Base-by-base conservation (phyloP, 2,888 invertebrate species). In the Timema podura region DNA sequence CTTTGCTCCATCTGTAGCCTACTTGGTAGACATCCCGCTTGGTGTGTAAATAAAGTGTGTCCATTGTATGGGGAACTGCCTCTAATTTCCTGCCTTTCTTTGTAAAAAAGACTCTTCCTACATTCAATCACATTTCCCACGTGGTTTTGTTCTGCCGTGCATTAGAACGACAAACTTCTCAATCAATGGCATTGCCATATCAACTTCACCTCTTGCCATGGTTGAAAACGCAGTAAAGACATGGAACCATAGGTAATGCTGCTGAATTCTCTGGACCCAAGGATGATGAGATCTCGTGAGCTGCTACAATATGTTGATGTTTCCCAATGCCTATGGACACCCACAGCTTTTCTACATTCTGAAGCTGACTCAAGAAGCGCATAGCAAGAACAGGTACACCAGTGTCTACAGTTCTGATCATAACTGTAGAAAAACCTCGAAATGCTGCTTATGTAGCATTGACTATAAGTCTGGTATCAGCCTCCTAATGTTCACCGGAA, bases 41-140 rank as follows among this genome's bases (percentile, higher is more conserved):
- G 13, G 57, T 30, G 1, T n/a, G 57, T 57, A 57, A 13, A 57
- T 57, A 57, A 13, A 57, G n/a, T 15, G 57, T n/a, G 9, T 7
- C 57, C 57, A 13, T n/a, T 57, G 57, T 57, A 16, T 13, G 57
- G 30, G 57, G 57, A 57, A n/a, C n/a, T n/a, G n/a, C 15, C 30
- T 57, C 57, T n/a, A 57, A 3, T 30, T 10, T 13, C n/a, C 9
- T n/a, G 5, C n/a, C 57, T 57, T 57, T 57, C 57, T 57, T 57
- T 15, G 57, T 13, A 9, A 57, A 57, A n/a, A 57, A 57, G 57
- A 30, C 0, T n/a, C 8, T 57, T 11, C 13, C 57, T n/a, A n/a
- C 57, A n/a, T 9, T n/a, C 8, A 57, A 1, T n/a, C 16, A 6
- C 30, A 16, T n/a, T n/a, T 57, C 30, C 57, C 57, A n/a, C 2